These are phyloP conservation scores for Sphinx pinastri DNA, from an alignment of 2,888 invertebrate genomes.

Conservation along the genomic window DNA sequence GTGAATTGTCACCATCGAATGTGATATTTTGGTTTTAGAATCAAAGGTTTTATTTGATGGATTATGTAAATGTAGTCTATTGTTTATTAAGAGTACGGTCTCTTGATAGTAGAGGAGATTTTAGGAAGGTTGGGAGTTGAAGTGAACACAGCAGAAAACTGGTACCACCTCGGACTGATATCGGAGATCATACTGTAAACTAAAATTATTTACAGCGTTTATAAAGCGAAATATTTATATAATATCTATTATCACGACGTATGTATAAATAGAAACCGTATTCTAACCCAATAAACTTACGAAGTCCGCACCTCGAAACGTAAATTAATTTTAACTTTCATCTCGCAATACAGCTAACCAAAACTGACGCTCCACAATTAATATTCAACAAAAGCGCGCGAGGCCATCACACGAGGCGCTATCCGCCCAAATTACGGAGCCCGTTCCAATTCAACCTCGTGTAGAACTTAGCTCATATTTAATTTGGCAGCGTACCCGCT, in stretches of 20 bases:
- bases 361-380: constrained; percentile 33
- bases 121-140: too few relatives aligned
- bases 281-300: neutral
- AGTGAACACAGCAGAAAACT: too few relatives aligned
- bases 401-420: constrained; percentile 21
- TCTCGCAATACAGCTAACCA: constrained; percentile 21
- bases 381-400: constrained; percentile 28
- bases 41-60: too few relatives aligned
- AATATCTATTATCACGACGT: too few relatives aligned
- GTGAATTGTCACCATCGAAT: neutral
- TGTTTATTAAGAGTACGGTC: too few relatives aligned
- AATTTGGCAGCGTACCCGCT: constrained; percentile 46
- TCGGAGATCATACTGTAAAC: too few relatives aligned
- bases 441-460: neutral
- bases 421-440: constrained; percentile 27
- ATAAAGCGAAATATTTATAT: too few relatives aligned
- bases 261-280: neutral
- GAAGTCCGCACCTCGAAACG: neutral
- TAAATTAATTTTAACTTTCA: constrained; percentile 24
- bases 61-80: too few relatives aligned
- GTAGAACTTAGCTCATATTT: constrained; percentile 50
- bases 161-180: too few relatives aligned
- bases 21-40: neutral
- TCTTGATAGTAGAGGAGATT: too few relatives aligned
- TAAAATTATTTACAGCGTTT: too few relatives aligned